Evolutionary conservation across 2,888 invertebrate species (phyloP), one percentile per base, ranked within the genome.

Genomic region (Drosophila heteroneura): DNA sequence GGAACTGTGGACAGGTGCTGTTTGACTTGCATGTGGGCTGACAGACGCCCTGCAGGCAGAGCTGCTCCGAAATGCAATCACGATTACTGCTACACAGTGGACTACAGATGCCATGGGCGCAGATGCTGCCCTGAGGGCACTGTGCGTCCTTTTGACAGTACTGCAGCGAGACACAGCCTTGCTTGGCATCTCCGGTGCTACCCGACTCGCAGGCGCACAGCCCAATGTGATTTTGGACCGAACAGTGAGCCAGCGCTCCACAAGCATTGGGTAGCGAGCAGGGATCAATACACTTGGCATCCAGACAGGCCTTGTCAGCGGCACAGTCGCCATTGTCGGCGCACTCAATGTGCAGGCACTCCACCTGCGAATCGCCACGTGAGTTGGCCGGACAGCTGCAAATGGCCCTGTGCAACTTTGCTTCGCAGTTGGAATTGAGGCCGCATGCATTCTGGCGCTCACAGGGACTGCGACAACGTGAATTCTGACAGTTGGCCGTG

Each of bases 31-130:
- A 98, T 5, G 97, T 97, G 30, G 97, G 95, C 90, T 97, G 96
- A 91, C 98, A 98, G n/a, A 97, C 95, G 16, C 96, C 96, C 92
- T 97, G 96, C 70, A 98, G 96, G 90, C 98, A 98, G 19, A 97
- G 94, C 94, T 98, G 98, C 87, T 97, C 97, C 22, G 95, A 95
- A 64, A 98, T 96, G 91, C 98, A 98, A 83, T 98, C 98, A 75
- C 98, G 95, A 28, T 96, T 95, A 82, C 96, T 96, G 81, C 96
- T 95, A 90, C 98, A 98, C 26, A 97, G 93, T 19, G 97, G 96
- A 94, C 93, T 89, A 90, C 98, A 98, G 74, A 97, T 95, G 70
- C 97, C 97, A 78, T 96, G 96, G 72, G 96, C 95, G 90, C 98
- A 98, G 88, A 96, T 96, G 16, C 97, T 96, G 62, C 97, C 97